phyloP scores from a whole-genome alignment of 2,888 invertebrate genomes.

The Poecilus cupreus region DNA sequence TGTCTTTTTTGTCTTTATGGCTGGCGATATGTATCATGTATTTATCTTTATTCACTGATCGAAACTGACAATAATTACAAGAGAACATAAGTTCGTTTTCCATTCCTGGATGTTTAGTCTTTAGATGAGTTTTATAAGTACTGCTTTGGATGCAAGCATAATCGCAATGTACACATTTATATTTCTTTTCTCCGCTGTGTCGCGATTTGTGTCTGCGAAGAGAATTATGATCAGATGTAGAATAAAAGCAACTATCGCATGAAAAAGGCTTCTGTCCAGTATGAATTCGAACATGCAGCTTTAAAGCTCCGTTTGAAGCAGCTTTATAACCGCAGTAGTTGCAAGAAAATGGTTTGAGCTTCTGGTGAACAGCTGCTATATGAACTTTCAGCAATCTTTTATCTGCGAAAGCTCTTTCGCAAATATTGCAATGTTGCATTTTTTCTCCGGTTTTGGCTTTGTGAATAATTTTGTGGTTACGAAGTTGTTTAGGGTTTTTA shows the following conservation, averaged over 20 bases:
- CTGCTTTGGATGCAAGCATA: constrained; percentile 89
- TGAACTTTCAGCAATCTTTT: constrained; percentile 75
- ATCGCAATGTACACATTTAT: constrained; percentile 86
- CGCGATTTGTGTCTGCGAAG: constrained; percentile 85
- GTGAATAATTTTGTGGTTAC: constrained; percentile 83
- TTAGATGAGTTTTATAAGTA: constrained; percentile 85
- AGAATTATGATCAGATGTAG: constrained; percentile 87
- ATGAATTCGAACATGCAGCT: constrained; percentile 81
- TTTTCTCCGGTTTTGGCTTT: constrained; percentile 70
- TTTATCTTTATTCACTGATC: constrained; percentile 80
- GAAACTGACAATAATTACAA: constrained; percentile 78
- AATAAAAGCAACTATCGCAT: constrained; percentile 83
- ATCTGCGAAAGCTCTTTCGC: constrained; percentile 77
- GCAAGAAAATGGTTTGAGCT: constrained; percentile 80
- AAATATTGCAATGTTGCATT: constrained; percentile 75
- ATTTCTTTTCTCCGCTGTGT: constrained; percentile 84
- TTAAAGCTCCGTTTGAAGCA: constrained; percentile 79
- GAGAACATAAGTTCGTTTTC: constrained; percentile 78
- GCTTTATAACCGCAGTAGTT: constrained; percentile 81
- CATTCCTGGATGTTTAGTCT: constrained; percentile 84
- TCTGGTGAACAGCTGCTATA: constrained; percentile 79
- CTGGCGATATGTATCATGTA: constrained; percentile 76
- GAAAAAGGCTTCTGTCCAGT: constrained; percentile 87
- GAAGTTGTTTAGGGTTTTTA: constrained; percentile 86
- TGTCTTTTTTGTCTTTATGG: constrained; percentile 72